A percentile compares a stretch with the other conserved stretches of the same genome.
These are phyloP conservation scores for Notoglanidium macrostoma DNA, from an alignment of 2,797 vertebrate species.

Conservation along the genomic window DNA sequence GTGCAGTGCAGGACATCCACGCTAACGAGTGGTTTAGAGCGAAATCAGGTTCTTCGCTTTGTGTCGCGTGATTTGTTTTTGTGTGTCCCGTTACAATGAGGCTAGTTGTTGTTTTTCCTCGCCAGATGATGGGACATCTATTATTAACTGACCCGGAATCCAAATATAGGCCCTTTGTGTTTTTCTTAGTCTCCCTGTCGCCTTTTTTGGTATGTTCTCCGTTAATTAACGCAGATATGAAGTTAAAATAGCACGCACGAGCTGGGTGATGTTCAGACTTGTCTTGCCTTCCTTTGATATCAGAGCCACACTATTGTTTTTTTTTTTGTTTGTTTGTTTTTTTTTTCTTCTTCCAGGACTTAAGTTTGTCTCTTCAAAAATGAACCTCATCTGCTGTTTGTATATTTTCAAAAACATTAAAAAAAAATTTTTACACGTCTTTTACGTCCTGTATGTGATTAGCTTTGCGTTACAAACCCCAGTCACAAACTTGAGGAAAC, in stretches of 20 bases:
- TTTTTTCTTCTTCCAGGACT: not conserved
- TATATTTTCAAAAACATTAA: not conserved
- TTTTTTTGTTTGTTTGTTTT: not conserved
- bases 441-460: not conserved
- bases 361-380: not conserved
- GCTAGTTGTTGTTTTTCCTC: conserved; percentile 43
- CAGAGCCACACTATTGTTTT: not conserved
- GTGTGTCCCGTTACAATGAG: conserved; percentile 5
- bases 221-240: conserved; percentile 48
- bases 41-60: not conserved
- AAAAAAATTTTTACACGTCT: not conserved
- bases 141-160: conserved; percentile 60
- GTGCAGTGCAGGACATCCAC: not conserved
- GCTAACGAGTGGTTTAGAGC: not conserved
- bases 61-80: conserved; percentile 1
- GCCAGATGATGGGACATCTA: conserved; percentile 53
- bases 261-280: conserved; percentile 2
- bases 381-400: not conserved
- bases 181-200: conserved; percentile 59
- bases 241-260: not conserved
- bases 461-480: not conserved
- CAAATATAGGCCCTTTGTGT: conserved; percentile 61
- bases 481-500: not conserved
- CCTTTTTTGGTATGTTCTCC: conserved; percentile 54
- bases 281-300: not conserved